These are phyloP conservation scores for Diadromus collaris DNA, from an alignment of 2,888 invertebrate genomes.

Conservation along the genomic window DNA sequence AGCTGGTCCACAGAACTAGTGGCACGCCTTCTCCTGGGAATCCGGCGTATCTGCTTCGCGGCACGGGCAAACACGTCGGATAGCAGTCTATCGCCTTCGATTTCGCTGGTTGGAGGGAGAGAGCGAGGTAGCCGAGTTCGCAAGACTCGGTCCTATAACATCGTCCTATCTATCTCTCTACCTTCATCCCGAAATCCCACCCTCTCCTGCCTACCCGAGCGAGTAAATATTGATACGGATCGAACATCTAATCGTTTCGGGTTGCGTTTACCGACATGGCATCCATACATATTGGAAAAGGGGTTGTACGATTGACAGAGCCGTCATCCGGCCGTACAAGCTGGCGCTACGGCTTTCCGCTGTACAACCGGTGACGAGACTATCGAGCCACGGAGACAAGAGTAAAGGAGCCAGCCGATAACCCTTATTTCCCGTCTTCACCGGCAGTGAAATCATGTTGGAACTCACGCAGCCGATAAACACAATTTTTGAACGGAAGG, in stretches of 20 bases:
- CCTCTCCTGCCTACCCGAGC: slow-evolving; percentile 57
- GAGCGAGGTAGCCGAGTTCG: slow-evolving; percentile 28
- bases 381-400: slow-evolving; percentile 23
- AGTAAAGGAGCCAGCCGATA: not conserved
- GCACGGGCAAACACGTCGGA: slow-evolving; percentile 77
- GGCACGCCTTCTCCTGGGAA: slow-evolving; percentile 77
- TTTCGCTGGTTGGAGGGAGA: slow-evolving; percentile 72
- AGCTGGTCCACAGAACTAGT: slow-evolving; percentile 75
- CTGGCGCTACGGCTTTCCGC: slow-evolving; percentile 12
- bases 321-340: slow-evolving; percentile 52
- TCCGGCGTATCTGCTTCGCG: slow-evolving; percentile 75
- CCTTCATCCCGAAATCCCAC: slow-evolving; percentile 37
- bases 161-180: slow-evolving; percentile 35
- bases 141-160: slow-evolving; percentile 47
- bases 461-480: not conserved
- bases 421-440: not conserved
- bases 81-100: slow-evolving; percentile 70
- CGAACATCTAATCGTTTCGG: slow-evolving; percentile 77
- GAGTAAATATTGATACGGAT: slow-evolving; percentile 78
- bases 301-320: slow-evolving; percentile 58
- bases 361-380: not conserved
- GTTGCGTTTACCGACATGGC: slow-evolving; percentile 73
- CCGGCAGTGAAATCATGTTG: not conserved
- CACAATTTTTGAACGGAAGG: not conserved
- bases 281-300: slow-evolving; percentile 67